A percentile compares a stretch with the other conserved stretches of the same genome.
Evolutionary conservation across 1,140 invertebrate species (phyloP).

Genomic region (Himalopsyche phryganea): DNA sequence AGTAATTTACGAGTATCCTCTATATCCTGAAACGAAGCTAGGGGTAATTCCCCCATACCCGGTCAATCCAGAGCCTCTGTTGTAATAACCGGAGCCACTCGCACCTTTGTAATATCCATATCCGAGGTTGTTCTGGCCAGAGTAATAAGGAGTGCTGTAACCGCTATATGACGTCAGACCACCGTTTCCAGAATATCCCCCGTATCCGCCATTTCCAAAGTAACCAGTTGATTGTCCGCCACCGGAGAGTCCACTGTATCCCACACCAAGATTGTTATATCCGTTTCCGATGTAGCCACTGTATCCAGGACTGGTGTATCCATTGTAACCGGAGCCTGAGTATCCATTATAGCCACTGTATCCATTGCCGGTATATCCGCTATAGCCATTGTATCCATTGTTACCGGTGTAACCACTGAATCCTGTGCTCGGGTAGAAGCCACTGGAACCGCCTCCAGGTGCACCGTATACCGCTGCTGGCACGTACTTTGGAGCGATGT

Average conservation of each 20-base stretch:
- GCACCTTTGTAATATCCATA: constrained; percentile 36
- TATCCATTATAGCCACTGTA: constrained; percentile 1
- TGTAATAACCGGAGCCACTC: constrained; percentile 12
- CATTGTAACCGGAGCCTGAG: constrained; percentile 12
- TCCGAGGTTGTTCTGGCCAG: constrained; percentile 39
- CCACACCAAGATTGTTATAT: constrained; percentile 18
- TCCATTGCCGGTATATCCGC: constrained; percentile 6
- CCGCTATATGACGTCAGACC: constrained; percentile 43
- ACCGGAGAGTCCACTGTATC: constrained; percentile 4
- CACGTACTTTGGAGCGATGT: constrained; percentile 15
- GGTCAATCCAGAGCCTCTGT: constrained; percentile 13
- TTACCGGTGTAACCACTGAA: constrained; percentile 22
- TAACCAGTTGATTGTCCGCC: constrained; percentile 6
- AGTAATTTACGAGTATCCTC: constrained; percentile 26
- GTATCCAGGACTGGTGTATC: constrained; percentile 13
- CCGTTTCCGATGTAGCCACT: constrained; percentile 9
- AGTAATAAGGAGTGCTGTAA: constrained; percentile 40
- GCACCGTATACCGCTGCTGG: constrained; percentile 27
- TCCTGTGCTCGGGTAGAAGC: constrained; percentile 21
- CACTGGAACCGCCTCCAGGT: constrained; percentile 14
- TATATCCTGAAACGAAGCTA: constrained; percentile 24
- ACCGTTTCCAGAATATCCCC: constrained; percentile 46
- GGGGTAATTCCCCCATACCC: constrained; percentile 26
- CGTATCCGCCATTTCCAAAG: constrained; percentile 39
- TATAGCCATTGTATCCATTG: constrained; percentile 10